These are phyloP conservation scores for Poeciliopsis occidentalis DNA, from an alignment of 2,113 vertebrate genomes.

Conservation along the genomic window DNA sequence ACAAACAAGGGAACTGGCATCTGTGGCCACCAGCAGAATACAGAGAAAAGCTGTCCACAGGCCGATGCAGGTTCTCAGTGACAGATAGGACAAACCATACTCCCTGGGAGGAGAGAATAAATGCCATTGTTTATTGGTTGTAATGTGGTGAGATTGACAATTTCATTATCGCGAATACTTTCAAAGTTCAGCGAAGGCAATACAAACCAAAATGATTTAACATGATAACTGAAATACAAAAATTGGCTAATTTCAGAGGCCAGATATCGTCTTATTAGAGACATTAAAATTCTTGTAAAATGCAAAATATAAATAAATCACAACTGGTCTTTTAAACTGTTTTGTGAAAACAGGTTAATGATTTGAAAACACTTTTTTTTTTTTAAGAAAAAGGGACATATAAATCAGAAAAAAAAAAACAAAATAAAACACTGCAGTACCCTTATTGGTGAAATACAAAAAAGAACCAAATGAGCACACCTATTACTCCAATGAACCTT, in stretches of 20 bases:
- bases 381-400: too few species aligned
- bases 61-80: conserved; percentile 93
- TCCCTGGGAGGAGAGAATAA: conserved; percentile 79
- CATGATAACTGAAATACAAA: neutral
- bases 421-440: too few species aligned
- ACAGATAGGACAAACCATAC: conserved; percentile 93
- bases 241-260: neutral
- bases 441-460: too few species aligned
- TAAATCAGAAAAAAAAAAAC: too few species aligned
- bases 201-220: conserved; percentile 1
- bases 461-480: too few species aligned
- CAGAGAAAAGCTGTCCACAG: conserved; percentile 96
- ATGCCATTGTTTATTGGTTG: neutral
- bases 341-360: neutral
- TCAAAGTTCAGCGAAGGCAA: neutral
- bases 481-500: too few species aligned
- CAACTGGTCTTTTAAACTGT: neutral
- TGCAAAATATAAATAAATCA: neutral
- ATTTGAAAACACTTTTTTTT: too few species aligned
- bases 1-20: conserved; percentile 96
- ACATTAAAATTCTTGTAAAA: neutral
- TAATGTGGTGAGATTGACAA: neutral
- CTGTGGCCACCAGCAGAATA: conserved; percentile 94
- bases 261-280: neutral
- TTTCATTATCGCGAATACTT: conserved; percentile 17